Conservation (phyloP, 92 coral and sea anemone species). For the Palythoa grandiflora region DNA sequence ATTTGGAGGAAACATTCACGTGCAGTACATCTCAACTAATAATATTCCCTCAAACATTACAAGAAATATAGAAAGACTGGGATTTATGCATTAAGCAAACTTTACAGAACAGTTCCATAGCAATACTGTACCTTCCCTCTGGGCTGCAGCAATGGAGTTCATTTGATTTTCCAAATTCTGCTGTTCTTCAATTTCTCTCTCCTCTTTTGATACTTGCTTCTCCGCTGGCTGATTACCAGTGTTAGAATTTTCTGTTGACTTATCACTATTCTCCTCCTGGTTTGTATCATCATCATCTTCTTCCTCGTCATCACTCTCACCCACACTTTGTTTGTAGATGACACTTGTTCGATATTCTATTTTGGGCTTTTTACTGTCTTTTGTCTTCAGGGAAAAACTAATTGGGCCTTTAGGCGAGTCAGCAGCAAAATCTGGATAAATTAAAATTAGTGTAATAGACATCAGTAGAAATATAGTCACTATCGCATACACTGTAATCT, state of each 20-base stretch:
- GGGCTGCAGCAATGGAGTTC: slow-evolving; percentile 82
- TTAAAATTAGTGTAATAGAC: too few species aligned
- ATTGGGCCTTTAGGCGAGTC: slow-evolving; percentile 70
- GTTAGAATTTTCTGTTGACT: slow-evolving; percentile 13
- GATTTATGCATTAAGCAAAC: too few species aligned
- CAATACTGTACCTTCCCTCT: slow-evolving; percentile 72
- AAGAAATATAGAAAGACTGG: too few species aligned
- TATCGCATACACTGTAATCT: too few species aligned
- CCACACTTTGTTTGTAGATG: slow-evolving; percentile 90
- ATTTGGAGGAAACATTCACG: too few species aligned
- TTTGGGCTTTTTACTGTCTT: slow-evolving; percentile 83
- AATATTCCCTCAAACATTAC: too few species aligned
- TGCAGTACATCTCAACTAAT: too few species aligned
- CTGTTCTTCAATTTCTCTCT: slow-evolving; percentile 53
- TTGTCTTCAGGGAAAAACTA: slow-evolving; percentile 93
- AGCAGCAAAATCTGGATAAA: background rate
- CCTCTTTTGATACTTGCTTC: slow-evolving; percentile 36
- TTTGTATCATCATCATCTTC: slow-evolving; percentile 65
- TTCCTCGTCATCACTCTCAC: slow-evolving; percentile 91
- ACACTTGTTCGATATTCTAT: slow-evolving; percentile 94
- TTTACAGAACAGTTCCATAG: too few species aligned
- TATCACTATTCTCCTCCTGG: slow-evolving; percentile 47
- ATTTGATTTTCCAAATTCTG: slow-evolving; percentile 66
- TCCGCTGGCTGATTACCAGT: background rate
- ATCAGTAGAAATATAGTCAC: too few species aligned